A percentile compares a stretch with the other conserved stretches of the same genome.
These are phyloP conservation scores for Cryptotermes secundus DNA, from an alignment of 1,140 invertebrate genomes.

Conservation along the genomic window DNA sequence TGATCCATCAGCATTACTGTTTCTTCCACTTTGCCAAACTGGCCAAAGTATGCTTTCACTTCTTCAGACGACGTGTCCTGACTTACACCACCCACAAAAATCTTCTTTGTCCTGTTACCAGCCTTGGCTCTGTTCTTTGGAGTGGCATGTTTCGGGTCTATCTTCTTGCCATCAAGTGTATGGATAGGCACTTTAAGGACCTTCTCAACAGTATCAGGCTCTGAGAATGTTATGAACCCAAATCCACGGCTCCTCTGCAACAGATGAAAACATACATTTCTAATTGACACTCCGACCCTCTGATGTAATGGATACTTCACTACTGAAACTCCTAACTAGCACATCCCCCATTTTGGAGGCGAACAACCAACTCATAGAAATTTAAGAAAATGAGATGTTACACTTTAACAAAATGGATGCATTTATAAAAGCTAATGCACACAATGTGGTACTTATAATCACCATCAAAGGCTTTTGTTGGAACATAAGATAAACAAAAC, in stretches of 20 bases:
- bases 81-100: slow-evolving; percentile 88
- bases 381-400: no score
- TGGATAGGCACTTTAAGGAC: slow-evolving; percentile 87
- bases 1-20: slow-evolving; percentile 94
- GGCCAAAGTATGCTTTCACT: slow-evolving; percentile 87
- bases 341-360: no score
- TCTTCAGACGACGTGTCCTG: slow-evolving; percentile 90
- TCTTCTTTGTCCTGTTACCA: slow-evolving; percentile 83
- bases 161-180: slow-evolving; percentile 92
- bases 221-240: slow-evolving; percentile 91
- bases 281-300: no score
- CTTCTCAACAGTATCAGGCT: slow-evolving; percentile 84
- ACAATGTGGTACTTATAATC: no score
- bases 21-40: slow-evolving; percentile 89
- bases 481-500: no score
- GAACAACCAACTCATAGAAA: no score
- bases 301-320: no score
- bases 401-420: no score
- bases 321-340: no score
- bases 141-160: slow-evolving; percentile 90
- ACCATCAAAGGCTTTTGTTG: no score
- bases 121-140: slow-evolving; percentile 85
- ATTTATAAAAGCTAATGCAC: no score
- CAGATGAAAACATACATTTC: slow-evolving; percentile 39
- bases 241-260: slow-evolving; percentile 88